These are phyloP conservation scores for Eumerus sabulonum DNA, from an alignment of 2,888 invertebrate species.

Conservation along the genomic window DNA sequence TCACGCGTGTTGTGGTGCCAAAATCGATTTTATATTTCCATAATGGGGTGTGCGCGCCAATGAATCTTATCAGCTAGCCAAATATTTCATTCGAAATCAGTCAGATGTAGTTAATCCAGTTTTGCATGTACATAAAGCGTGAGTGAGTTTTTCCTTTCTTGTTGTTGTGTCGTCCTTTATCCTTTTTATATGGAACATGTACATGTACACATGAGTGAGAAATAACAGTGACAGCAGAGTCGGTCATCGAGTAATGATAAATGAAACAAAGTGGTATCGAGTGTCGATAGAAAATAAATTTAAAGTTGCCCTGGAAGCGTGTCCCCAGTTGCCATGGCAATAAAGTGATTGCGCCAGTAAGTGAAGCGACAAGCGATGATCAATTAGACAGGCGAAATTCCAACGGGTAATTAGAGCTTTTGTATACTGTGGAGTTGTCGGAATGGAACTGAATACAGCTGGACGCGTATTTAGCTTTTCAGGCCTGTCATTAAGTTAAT, in stretches of 20 bases:
- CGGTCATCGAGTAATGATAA: neutral
- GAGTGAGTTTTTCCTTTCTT: neutral
- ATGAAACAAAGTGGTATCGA: neutral
- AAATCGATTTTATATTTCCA: constrained; percentile 26
- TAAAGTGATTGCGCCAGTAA: no score
- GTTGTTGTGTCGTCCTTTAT: no score
- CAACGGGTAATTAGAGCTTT: no score
- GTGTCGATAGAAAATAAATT: neutral
- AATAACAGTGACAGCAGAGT: neutral
- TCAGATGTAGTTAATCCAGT: constrained; percentile 27
- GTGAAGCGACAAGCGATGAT: no score
- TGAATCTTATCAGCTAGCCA: constrained; percentile 11
- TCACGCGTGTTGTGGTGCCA: neutral
- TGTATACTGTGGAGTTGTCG: no score
- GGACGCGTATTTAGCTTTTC: no score
- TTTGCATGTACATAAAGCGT: constrained; percentile 4
- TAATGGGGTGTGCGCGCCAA: constrained; percentile 9
- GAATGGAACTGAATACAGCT: no score
- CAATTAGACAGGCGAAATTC: no score
- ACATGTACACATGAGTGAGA: neutral
- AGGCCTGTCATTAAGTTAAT: no score
- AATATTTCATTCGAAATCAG: constrained; percentile 12
- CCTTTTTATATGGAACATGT: no score
- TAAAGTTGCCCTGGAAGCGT: neutral
- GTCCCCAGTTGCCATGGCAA: no score